These are phyloP conservation scores for Homalodisca vitripennis DNA, from an alignment of 1,140 invertebrate genomes.

Conservation along the genomic window DNA sequence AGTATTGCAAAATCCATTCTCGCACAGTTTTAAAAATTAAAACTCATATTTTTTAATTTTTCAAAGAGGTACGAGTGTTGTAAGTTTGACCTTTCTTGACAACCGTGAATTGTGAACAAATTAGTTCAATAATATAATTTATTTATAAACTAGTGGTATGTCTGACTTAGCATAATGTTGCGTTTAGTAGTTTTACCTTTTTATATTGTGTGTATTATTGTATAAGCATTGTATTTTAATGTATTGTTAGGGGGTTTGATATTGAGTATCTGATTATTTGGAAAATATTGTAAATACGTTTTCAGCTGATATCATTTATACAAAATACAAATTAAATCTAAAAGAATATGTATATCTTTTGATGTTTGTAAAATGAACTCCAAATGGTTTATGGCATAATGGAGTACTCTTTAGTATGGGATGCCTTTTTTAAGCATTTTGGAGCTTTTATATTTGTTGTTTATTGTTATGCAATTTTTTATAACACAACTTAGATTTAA, in stretches of 20 bases:
- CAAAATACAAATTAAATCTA: not conserved
- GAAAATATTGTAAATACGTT: not conserved
- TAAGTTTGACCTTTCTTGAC: not conserved
- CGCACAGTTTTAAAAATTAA: too few species aligned
- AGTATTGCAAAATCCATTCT: too few species aligned
- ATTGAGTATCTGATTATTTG: not conserved
- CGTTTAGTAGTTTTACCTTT: not conserved
- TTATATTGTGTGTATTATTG: not conserved
- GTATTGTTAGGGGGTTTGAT: not conserved
- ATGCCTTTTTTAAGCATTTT: conserved; percentile 12
- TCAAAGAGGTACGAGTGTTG: not conserved
- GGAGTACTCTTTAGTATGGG: not conserved
- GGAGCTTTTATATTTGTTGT: not conserved
- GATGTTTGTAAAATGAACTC: not conserved
- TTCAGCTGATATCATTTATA: not conserved
- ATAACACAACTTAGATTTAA: not conserved
- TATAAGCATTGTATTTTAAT: not conserved
- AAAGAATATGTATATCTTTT: not conserved
- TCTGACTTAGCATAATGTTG: not conserved
- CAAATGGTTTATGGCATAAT: conserved; percentile 11
- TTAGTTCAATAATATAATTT: not conserved
- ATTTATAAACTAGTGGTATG: not conserved
- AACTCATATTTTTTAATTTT: not conserved
- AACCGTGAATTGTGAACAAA: not conserved
- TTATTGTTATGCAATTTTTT: conserved; percentile 11